Conservation (phyloP, 2,113 vertebrate species). For the Albula goreensis region DNA sequence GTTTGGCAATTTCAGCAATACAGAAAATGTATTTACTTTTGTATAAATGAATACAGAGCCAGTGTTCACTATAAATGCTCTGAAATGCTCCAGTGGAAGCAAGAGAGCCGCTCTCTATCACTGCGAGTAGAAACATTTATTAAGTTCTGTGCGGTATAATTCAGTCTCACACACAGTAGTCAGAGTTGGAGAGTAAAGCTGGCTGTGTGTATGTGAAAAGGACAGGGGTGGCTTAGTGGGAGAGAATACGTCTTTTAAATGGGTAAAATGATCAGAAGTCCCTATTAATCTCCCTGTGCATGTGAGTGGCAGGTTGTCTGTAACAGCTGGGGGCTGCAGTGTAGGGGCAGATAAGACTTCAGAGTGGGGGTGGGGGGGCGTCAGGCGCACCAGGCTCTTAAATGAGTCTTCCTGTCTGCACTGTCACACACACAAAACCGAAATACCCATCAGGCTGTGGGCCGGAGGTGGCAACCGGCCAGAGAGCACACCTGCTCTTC, state of each 20-base stretch:
- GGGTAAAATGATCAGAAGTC: background rate
- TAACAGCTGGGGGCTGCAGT: background rate
- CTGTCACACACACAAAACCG: background rate
- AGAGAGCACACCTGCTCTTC: background rate
- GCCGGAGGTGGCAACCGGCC: background rate
- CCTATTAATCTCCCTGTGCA: background rate
- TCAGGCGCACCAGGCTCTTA: background rate
- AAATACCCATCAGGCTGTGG: background rate
- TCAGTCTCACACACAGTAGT: background rate
- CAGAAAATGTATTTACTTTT: too few species aligned
- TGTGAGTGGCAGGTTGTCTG: background rate
- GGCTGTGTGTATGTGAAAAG: background rate
- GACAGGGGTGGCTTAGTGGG: background rate
- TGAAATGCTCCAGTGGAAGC: too few species aligned
- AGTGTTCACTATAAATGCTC: too few species aligned
- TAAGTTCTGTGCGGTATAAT: background rate
- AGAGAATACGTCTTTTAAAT: background rate
- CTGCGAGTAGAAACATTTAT: background rate
- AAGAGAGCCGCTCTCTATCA: background rate
- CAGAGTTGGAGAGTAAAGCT: background rate
- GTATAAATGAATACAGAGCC: too few species aligned
- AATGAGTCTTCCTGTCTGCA: background rate
- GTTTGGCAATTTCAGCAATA: too few species aligned
- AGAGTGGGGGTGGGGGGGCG: background rate
- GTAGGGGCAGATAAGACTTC: background rate